Base-by-base conservation (phyloP, 2,888 invertebrate species). In the Ecdyonurus torrentis region DNA sequence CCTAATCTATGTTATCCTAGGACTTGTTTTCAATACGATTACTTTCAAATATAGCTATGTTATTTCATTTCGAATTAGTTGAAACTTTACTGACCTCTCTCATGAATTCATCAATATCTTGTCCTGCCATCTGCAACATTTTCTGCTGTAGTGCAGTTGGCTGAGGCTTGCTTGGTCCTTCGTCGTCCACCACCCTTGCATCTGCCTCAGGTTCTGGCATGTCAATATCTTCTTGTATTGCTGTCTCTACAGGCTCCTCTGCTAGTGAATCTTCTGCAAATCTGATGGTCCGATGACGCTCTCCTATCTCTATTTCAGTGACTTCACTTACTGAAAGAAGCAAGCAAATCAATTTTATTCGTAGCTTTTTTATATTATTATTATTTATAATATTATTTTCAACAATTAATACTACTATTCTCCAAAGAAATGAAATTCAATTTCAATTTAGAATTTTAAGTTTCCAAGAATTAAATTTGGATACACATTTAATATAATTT, bases 81-180 rank as follows among this genome's bases (percentile, higher is more conserved):
- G 22, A 58, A 15, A 19, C 20, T 15, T 23, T 58, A 62, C 52
- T 64, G 61, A 73, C 72, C 70, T 92, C 92, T 71, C 90, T 87
- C 89, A 92, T 91, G 69, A 92, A 92, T 66, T 89, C 89, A 69
- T 93, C 93, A 22, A 93, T 89, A 70, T 92, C 91, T 76, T 94
- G 92, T 1, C 92, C 91, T 15, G 91, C 89, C 70, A 91, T 81
- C n/a, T 86, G 87, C 70, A 91, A 76, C 90, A 91, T 91, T 68
- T 89, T 85, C 69, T 91, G 89, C 71, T 92, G 91, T 37, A 92
- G 73, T 0, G 87, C 84, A 1, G 87, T 88, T 0, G 89, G 88
- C 71, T 87, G 87, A 5, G 66, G 65, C 22, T 55, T 55, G 19
- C 19, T 20, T 7, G 19, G n/a, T 7, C 22, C 22, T 7, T n/a